These are phyloP conservation scores for Tachystola acroxantha DNA, from an alignment of 2,888 invertebrate species.

Conservation along the genomic window DNA sequence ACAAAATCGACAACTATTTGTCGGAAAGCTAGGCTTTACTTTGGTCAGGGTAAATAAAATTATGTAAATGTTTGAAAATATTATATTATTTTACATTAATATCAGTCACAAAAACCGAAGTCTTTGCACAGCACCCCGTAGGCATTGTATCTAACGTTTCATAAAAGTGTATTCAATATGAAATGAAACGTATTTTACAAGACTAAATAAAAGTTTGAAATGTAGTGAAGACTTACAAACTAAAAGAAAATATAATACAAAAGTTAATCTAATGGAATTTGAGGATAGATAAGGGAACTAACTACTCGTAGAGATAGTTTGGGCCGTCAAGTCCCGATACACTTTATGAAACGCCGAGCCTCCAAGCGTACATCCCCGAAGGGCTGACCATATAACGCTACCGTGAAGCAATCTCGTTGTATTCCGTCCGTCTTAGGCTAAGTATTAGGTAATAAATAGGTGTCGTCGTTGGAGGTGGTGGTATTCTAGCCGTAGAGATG, in stretches of 20 bases:
- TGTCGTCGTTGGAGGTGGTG: constrained; percentile 23
- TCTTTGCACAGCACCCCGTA: constrained; percentile 50
- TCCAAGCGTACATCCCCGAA: constrained; percentile 20
- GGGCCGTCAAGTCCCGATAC: constrained; percentile 60
- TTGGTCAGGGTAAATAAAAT: no score
- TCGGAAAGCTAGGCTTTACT: no score
- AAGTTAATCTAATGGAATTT: constrained; percentile 35
- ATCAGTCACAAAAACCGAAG: constrained; percentile 58
- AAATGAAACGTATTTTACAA: constrained; percentile 14
- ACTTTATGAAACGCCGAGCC: constrained; percentile 64
- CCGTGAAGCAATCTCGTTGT: constrained; percentile 42
- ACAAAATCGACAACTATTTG: no score
- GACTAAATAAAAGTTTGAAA: constrained; percentile 27
- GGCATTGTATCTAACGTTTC: constrained; percentile 60
- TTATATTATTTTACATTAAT: constrained; percentile 55
- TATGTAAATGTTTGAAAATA: constrained; percentile 40
- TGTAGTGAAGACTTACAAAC: constrained; percentile 50
- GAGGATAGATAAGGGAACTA: constrained; percentile 21
- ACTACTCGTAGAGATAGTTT: constrained; percentile 40
- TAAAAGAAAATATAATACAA: constrained; percentile 72
- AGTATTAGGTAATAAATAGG: constrained; percentile 56
- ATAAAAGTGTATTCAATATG: constrained; percentile 56
- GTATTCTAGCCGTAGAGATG: constrained; percentile 46
- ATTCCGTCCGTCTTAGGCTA: constrained; percentile 64
- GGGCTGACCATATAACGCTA: constrained; percentile 21